Evolutionary conservation across 1,140 invertebrate species (phyloP).

Genomic region (Fopius arisanus): DNA sequence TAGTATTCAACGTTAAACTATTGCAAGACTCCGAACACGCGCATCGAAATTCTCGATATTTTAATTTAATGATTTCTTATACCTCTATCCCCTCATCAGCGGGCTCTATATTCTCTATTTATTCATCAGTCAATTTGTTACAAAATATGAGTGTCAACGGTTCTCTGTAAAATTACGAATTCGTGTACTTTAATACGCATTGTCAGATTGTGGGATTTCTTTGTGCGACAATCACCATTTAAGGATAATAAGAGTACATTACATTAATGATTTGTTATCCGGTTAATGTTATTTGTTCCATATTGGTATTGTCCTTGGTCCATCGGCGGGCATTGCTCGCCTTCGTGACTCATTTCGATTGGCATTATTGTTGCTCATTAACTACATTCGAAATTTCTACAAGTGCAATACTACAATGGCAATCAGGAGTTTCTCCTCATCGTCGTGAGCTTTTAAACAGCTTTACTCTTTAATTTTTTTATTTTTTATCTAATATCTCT

Average conservation of each 20-base stretch:
- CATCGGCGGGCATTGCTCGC: slow-evolving; percentile 32
- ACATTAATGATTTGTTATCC: slow-evolving; percentile 8
- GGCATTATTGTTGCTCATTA: slow-evolving; percentile 16
- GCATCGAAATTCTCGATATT: slow-evolving; percentile 9
- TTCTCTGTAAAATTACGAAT: slow-evolving; percentile 25
- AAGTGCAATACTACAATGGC: slow-evolving; percentile 25
- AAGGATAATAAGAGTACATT: background rate
- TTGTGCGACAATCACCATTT: background rate
- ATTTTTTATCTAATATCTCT: background rate
- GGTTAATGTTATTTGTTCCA: slow-evolving; percentile 20
- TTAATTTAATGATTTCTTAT: slow-evolving; percentile 15
- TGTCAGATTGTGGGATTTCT: background rate
- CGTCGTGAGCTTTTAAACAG: slow-evolving; percentile 5
- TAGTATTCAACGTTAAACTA: slow-evolving; percentile 27
- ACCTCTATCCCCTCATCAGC: background rate
- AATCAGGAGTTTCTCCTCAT: background rate
- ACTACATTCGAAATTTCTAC: slow-evolving; percentile 12
- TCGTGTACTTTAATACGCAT: slow-evolving; percentile 2
- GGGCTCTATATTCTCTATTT: background rate
- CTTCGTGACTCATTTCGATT: background rate
- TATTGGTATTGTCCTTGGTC: slow-evolving; percentile 54
- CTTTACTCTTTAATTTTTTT: background rate
- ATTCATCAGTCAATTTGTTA: slow-evolving; percentile 22
- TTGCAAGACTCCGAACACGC: slow-evolving; percentile 15
- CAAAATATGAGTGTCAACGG: slow-evolving; percentile 23